Evolutionary conservation across 2,113 vertebrate species (phyloP).

Genomic region (Cathartes aura): DNA sequence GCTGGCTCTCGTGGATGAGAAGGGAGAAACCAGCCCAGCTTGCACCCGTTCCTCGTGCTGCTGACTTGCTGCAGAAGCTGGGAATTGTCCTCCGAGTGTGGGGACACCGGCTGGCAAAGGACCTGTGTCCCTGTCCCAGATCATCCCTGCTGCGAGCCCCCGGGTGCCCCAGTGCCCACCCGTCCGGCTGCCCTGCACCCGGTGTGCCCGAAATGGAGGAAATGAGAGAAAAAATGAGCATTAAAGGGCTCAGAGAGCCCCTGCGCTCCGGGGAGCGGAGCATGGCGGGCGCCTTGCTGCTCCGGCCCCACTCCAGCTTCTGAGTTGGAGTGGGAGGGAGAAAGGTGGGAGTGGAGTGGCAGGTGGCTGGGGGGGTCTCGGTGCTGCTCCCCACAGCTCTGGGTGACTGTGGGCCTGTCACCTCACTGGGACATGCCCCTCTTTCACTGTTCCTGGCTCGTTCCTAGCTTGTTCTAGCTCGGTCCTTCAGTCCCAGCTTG

Average conservation of each 20-base stretch:
- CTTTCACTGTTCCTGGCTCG: fast-evolving
- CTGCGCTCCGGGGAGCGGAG: fast-evolving
- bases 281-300: fast-evolving
- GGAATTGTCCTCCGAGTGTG: fast-evolving
- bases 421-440: not conserved
- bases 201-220: fast-evolving
- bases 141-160: fast-evolving
- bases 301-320: not conserved
- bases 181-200: fast-evolving
- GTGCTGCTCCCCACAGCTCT: not conserved
- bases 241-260: not conserved
- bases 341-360: not conserved
- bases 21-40: not conserved
- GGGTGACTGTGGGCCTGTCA: not conserved
- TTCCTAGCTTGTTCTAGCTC: not conserved
- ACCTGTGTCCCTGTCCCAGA: not conserved
- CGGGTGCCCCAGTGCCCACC: not conserved
- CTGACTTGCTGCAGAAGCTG: not conserved
- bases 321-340: not conserved
- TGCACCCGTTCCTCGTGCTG: not conserved
- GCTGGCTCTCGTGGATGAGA: fast-evolving
- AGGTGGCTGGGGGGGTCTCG: not conserved
- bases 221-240: not conserved
- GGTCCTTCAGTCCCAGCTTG: not conserved
- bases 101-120: not conserved